Evolutionary conservation across 1,140 invertebrate genomes (phyloP), one percentile per base, ranked within the genome.

Genomic region (Oscheius sp.): DNA sequence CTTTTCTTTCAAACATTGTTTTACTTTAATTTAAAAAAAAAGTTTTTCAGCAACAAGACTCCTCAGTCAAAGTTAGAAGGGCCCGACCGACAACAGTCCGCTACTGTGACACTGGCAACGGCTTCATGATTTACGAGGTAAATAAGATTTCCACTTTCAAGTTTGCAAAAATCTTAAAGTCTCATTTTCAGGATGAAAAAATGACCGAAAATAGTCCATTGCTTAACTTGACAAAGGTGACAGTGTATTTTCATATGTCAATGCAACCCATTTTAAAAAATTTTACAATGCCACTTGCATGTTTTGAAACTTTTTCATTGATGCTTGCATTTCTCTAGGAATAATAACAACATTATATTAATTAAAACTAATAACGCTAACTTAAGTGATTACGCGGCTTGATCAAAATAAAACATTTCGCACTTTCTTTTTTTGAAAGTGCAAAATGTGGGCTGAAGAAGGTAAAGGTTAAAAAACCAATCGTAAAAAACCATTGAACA

Each of bases 51-150:
- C 7, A 15, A 55, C 4, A 15, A 13, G 49, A 64, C 15, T 79
- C 59, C 2, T 32, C 46, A n/a, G 46, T 63, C 3, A 77, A 76
- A 31, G 36, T 52, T 67, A 68, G 55, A 42, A 20, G 67, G 7
- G 58, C 49, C 31, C 49, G 67, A 4, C 49, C 67, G 23, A 68
- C 67, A 2, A 68, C 67, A 10, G 67, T 68, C 29, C 45, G 72
- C 15, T 74, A 74, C 34, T 74, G 72, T 62, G 67, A 74, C 65
- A 74, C 55, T 28, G 72, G 72, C 10, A 74, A 65, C 35, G 72
- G 72, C 0, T 68, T 46, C 20, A 74, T 74, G 72, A 55, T 74
- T 66, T 58, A 73, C 70, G 59, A 73, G 64, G 77, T 77, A 58
- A 49, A 66, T 74, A 38, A 31, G 31, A 34, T 73, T 75, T 10